Evolutionary conservation across 2,888 invertebrate species (phyloP), one percentile per base, ranked within the genome.

Genomic region (Metalampra italica): DNA sequence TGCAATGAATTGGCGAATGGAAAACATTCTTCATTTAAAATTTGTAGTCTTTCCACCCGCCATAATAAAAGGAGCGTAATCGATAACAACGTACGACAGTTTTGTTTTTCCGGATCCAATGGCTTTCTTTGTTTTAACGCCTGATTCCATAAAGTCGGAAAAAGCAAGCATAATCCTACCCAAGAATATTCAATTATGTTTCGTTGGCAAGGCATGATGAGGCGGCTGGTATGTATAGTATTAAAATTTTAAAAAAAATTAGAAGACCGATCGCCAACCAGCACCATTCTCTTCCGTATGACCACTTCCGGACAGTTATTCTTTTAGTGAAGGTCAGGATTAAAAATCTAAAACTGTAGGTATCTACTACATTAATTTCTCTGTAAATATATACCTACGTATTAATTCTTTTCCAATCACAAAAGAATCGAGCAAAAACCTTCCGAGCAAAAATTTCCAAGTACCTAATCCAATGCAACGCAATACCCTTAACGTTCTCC

Each of bases 211-310:
- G 22, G 22, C 22, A 22, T n/a, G n/a, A n/a, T n/a, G n/a, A n/a
- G n/a, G n/a, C n/a, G n/a, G n/a, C n/a, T n/a, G n/a, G n/a, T n/a
- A n/a, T n/a, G n/a, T n/a, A n/a, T n/a, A n/a, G n/a, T n/a, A 5
- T 22, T 3, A 22, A 22, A 2, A 22, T 22, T 22, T 5, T 32
- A 32, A 3, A 32, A 9, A 36, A 40, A 14, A 41, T 49, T 29
- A 40, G 45, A 47, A 45, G 36, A 47, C 9, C 7, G 32, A 32
- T 11, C 32, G 32, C 14, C 29, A 11, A 43, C 14, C 12, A 29
- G 9, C 14, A 14, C 43, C 50, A 36, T 45, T 53, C 47, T 50
- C 53, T 53, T 53, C 50, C 50, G 53, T 39, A 13, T 32, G 29
- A 29, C n/a, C 11, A 49, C 46, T 52, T 52, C 49, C 49, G 7